These are phyloP conservation scores for Zaprionus davidi DNA, from an alignment of 1,140 invertebrate genomes.

Conservation along the genomic window DNA sequence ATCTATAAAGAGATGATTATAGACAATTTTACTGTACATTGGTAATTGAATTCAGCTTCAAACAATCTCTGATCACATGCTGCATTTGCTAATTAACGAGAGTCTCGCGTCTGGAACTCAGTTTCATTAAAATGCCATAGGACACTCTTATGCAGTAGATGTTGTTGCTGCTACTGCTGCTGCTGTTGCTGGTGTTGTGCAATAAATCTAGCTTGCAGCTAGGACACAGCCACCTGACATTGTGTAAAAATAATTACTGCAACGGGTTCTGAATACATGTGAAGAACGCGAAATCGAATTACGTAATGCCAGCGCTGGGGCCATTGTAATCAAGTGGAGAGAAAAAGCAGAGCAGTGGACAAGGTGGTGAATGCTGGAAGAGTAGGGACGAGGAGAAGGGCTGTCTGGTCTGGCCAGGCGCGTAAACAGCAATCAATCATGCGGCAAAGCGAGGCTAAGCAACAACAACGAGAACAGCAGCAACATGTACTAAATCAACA, in stretches of 20 bases:
- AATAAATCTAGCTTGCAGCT: conserved; percentile 41
- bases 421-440: conserved; percentile 78
- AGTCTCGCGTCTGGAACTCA: not conserved
- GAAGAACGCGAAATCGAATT: conserved; percentile 52
- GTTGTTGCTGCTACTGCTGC: conserved; percentile 1
- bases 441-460: conserved; percentile 22
- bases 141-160: not conserved
- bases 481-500: conserved; percentile 23
- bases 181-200: conserved; percentile 8
- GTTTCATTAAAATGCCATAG: conserved; percentile 31
- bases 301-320: conserved; percentile 31
- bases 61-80: not conserved
- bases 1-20: not conserved
- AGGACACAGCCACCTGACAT: conserved; percentile 35
- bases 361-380: not conserved
- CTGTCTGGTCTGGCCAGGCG: conserved; percentile 16
- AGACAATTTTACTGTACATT: not conserved
- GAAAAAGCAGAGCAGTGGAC: not conserved
- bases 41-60: not conserved
- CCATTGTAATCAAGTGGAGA: conserved; percentile 13
- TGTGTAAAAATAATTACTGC: conserved; percentile 43
- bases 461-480: conserved; percentile 16
- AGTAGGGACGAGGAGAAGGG: not conserved
- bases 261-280: conserved; percentile 35
- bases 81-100: conserved; percentile 12